Evolutionary conservation across 2,113 vertebrate species (phyloP), one percentile per base, ranked within the genome.

Genomic region (Heterocephalus glaber): DNA sequence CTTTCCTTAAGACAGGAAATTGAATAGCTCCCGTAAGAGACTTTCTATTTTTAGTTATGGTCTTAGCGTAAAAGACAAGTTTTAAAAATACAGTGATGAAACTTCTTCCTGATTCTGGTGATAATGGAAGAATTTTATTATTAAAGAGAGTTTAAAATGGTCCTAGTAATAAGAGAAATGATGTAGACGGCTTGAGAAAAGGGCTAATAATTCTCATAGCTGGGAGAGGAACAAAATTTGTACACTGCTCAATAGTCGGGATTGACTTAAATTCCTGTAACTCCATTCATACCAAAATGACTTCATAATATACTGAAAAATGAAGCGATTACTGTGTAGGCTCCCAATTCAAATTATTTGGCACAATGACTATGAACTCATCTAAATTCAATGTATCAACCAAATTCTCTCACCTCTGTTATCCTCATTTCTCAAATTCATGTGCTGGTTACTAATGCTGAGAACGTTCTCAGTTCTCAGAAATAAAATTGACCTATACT

Each of bases 271-370:
- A 95, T 95, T 97, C 66, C 80, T 92, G 0, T 63, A 89, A 80
- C 52, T 93, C 66, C 61, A 80, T 93, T 94, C 89, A 94, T 94
- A 95, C 95, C 89, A 87, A 95, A 95, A 38, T 84, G 92, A 97
- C 58, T 94, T 89, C 56, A 83, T 89, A 66, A 65, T 28, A 84
- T 26, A 79, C n/a, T 89, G 96, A 90, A 87, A 96, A 97, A 97
- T 87, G 68, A 97, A 93, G 86, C 79, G 68, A 81, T 90, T 87
- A 77, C 76, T 84, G 95, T 90, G 58, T 24, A 47, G 22, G 30
- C 81, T 93, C 90, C 87, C 79, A 89, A 68, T 54, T 84, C 89
- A 97, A 90, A 65, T 92, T 44, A 92, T n/a, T 56, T 79, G 89
- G 93, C 83, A 74, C 20, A 63, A 52, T 89, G 19, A 80, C 83